Percentiles rank a stretch among this genome's conserved stretches.
Conservation (phyloP, 2,888 invertebrate species). For the Cataglyphis cursor region DNA sequence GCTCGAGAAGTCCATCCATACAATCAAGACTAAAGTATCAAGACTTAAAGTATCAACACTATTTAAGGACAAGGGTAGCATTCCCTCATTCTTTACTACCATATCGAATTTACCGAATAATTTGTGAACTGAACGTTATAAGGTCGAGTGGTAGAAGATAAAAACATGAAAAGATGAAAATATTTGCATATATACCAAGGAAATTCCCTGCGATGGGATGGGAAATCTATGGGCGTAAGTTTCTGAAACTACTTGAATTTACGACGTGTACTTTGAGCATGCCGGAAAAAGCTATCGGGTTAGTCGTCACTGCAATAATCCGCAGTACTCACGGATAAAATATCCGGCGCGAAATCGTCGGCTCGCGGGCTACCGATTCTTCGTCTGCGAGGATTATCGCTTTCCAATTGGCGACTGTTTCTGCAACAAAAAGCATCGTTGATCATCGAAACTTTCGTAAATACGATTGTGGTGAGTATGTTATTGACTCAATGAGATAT, state of each 20-base stretch:
- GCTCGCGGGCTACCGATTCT: constrained; percentile 10
- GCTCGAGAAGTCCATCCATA: neutral
- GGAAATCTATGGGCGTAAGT: constrained; percentile 22
- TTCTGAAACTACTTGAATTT: constrained; percentile 40
- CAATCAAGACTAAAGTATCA: neutral
- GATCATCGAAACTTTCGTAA: constrained; percentile 17
- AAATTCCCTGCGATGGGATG: neutral
- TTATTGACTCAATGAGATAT: constrained; percentile 29
- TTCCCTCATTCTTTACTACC: neutral
- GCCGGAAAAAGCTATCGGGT: constrained; percentile 42
- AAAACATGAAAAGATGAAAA: constrained; percentile 15
- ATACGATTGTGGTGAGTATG: constrained; percentile 10
- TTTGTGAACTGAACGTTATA: constrained; percentile 13
- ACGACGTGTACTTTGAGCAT: constrained; percentile 3
- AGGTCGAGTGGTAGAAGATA: neutral
- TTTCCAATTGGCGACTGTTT: constrained; percentile 35
- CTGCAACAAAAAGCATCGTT: constrained; percentile 15
- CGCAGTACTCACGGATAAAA: constrained; percentile 21
- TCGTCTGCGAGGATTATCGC: constrained; percentile 24
- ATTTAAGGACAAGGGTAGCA: constrained; percentile 6
- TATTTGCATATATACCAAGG: constrained; percentile 15
- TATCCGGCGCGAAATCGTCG: constrained; percentile 36
- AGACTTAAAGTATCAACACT: no score
- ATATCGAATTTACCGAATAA: constrained; percentile 7
- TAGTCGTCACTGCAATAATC: constrained; percentile 34